Percentiles rank a stretch among this genome's conserved stretches.
Conservation (phyloP, 2,888 invertebrate species). For the Phengaris alcon region DNA sequence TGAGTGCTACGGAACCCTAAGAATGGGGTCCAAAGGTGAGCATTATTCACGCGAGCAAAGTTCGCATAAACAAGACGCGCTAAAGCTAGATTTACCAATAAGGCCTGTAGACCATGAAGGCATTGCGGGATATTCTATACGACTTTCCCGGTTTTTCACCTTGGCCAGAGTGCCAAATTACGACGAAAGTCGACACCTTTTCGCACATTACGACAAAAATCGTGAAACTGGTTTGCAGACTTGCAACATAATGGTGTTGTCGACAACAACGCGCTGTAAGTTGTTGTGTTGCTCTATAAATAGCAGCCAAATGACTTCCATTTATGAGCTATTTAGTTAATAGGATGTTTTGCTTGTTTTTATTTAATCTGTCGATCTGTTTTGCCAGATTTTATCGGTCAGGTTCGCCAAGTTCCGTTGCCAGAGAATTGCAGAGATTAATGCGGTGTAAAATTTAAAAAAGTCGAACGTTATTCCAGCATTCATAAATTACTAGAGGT, state of each 20-base stretch:
- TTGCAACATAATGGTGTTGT: conserved; percentile 8
- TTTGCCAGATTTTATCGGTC: conserved; percentile 10
- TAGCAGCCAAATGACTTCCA: not conserved
- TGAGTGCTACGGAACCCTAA: no score
- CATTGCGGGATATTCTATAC: not conserved
- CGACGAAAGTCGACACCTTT: conserved; percentile 37
- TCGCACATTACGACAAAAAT: not conserved
- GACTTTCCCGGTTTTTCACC: conserved; percentile 30
- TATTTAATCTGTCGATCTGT: not conserved
- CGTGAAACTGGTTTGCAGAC: not conserved
- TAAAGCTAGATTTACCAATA: not conserved
- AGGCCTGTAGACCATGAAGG: not conserved
- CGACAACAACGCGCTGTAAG: not conserved
- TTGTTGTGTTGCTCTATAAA: not conserved
- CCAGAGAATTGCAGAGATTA: no score
- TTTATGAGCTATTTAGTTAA: conserved; percentile 2
- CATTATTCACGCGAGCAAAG: no score
- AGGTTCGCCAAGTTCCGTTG: no score
- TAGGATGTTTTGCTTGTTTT: not conserved
- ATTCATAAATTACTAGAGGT: not conserved
- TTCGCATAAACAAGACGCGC: no score
- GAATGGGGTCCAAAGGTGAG: no score
- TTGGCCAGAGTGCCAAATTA: conserved; percentile 34
- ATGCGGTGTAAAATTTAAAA: no score
- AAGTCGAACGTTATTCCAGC: not conserved